A percentile compares a stretch with the other conserved stretches of the same genome.
These are phyloP conservation scores for Desmophyllum pertusum DNA, from an alignment of 92 coral and sea anemone genomes.

Conservation along the genomic window DNA sequence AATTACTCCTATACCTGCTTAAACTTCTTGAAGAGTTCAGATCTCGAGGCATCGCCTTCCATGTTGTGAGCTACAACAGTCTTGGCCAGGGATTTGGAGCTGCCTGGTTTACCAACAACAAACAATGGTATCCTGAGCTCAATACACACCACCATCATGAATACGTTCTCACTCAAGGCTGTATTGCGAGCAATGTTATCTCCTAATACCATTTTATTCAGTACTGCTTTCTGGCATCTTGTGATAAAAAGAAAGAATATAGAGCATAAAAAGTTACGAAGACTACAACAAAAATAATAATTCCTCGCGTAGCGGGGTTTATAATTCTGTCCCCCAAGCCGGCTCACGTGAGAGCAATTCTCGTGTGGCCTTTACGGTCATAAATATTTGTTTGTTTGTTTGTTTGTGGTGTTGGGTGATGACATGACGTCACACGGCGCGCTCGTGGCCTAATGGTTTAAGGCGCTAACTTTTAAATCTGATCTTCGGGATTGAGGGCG, in stretches of 20 bases:
- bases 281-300: background rate
- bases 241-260: background rate
- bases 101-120: constrained; percentile 95
- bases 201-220: constrained; percentile 69
- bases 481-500: too few species aligned
- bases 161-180: constrained; percentile 89
- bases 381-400: too few species aligned
- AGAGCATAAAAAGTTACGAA: too few species aligned
- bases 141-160: constrained; percentile 93
- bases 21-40: constrained; percentile 64
- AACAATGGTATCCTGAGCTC: constrained; percentile 92
- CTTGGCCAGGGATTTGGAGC: constrained; percentile 90
- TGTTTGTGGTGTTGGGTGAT: too few species aligned
- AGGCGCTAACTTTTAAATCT: too few species aligned
- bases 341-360: too few species aligned
- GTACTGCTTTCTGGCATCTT: constrained; percentile 83
- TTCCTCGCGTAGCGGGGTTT: too few species aligned
- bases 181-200: constrained; percentile 80
- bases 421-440: too few species aligned
- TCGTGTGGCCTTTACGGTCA: too few species aligned
- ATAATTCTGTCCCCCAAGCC: too few species aligned
- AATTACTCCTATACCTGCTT: constrained; percentile 54
- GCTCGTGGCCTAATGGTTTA: too few species aligned
- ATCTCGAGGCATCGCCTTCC: constrained; percentile 71
- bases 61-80: constrained; percentile 80